A percentile compares a stretch with the other conserved stretches of the same genome.
Conservation (phyloP, 2,797 vertebrate species). For the Coreius guichenoti region DNA sequence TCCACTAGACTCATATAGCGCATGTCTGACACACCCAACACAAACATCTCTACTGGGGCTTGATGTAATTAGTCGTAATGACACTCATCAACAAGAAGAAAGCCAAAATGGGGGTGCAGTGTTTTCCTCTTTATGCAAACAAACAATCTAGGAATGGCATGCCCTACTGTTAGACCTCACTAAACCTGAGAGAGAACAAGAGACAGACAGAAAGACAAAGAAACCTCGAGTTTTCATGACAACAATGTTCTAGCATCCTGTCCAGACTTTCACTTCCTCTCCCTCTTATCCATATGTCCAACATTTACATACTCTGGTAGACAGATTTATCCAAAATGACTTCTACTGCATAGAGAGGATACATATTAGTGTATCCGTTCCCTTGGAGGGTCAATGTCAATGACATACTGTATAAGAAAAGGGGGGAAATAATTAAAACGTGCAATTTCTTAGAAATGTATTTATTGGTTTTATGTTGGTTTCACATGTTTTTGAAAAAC, state of each 20-base stretch:
- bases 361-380: neutral
- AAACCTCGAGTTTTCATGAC: conserved; percentile 26
- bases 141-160: conserved; percentile 38
- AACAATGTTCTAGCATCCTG: neutral
- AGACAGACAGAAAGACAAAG: conserved; percentile 10
- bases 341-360: neutral
- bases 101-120: neutral
- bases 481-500: too few relatives aligned
- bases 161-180: neutral
- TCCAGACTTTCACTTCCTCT: conserved; percentile 55
- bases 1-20: conserved; percentile 2
- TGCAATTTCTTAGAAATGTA: too few relatives aligned
- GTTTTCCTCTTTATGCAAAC: conserved; percentile 31
- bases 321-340: neutral
- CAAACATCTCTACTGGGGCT: conserved; percentile 31
- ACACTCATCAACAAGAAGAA: conserved; percentile 28
- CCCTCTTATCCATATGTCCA: conserved; percentile 52
- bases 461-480: too few relatives aligned
- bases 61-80: conserved; percentile 44
- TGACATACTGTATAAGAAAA: too few relatives aligned
- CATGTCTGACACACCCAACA: conserved; percentile 49
- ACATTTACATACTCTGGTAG: neutral
- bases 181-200: neutral
- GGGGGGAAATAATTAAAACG: too few relatives aligned
- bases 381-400: neutral